Percentiles rank a stretch among this genome's conserved stretches.
Conservation (phyloP, 2,888 invertebrate species). For the Rhamphomyia laevipes region DNA sequence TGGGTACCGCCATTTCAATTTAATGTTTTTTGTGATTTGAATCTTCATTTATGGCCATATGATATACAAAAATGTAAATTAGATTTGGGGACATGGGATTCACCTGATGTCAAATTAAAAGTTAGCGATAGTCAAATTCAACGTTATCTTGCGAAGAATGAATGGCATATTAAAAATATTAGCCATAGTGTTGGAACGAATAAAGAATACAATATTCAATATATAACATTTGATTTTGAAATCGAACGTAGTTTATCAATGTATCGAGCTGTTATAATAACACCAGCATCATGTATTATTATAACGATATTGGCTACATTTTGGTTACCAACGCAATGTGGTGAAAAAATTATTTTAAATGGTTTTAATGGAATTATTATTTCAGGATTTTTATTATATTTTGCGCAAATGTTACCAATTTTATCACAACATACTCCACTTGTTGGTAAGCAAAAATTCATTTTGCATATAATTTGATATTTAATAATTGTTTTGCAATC, state of each 20-base stretch:
- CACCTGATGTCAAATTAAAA: conserved; percentile 48
- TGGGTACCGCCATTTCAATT: conserved; percentile 62
- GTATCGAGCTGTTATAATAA: conserved; percentile 48
- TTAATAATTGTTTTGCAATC: too few species aligned
- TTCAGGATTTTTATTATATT: conserved; percentile 44
- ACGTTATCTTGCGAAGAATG: conserved; percentile 26
- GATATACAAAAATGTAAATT: conserved; percentile 57
- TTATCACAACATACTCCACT: conserved; percentile 29
- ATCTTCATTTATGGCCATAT: conserved; percentile 62
- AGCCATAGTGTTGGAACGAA: conserved; percentile 16
- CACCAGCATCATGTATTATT: conserved; percentile 51
- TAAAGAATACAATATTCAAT: conserved; percentile 22
- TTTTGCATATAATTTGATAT: too few species aligned
- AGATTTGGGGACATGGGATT: conserved; percentile 63
- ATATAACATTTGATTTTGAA: conserved; percentile 24
- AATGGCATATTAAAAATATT: conserved; percentile 38
- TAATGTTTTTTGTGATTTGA: conserved; percentile 49
- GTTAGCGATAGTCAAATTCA: conserved; percentile 18
- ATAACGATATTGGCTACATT: conserved; percentile 48
- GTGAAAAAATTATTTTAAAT: conserved; percentile 45
- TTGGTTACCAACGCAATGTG: conserved; percentile 48
- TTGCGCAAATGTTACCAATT: conserved; percentile 39
- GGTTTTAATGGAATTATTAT: conserved; percentile 43
- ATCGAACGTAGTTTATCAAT: conserved; percentile 45
- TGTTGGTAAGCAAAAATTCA: too few species aligned